phyloP scores from a whole-genome alignment of 2,797 vertebrate species.

The Hypotaenidia philippensis region DNA sequence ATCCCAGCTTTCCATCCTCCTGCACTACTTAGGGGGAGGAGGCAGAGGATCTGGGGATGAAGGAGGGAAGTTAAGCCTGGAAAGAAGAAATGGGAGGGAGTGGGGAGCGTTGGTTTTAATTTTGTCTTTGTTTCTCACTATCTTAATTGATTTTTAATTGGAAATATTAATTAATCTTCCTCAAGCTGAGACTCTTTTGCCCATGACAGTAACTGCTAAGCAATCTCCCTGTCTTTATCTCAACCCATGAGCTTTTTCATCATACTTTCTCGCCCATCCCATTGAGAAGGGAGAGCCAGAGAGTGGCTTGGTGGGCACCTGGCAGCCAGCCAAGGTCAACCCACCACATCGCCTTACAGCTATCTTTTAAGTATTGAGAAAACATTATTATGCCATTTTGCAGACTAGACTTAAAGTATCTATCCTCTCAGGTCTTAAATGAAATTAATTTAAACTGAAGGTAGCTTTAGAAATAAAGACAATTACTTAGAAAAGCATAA shows the following conservation, averaged over 20 bases:
- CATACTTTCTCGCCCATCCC: background rate
- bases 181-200: background rate
- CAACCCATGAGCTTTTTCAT: background rate
- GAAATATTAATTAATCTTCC: background rate
- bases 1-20: background rate
- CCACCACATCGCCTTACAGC: background rate
- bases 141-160: background rate
- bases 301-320: background rate
- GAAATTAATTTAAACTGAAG: background rate
- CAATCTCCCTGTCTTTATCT: background rate
- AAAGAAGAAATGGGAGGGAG: background rate
- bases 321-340: background rate
- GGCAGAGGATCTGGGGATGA: background rate
- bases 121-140: background rate
- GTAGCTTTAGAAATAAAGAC: background rate
- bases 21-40: background rate
- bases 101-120: background rate
- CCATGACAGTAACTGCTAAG: background rate
- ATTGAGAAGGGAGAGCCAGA: background rate
- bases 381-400: background rate
- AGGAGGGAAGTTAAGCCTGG: background rate
- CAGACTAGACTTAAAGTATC: background rate
- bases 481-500: background rate
- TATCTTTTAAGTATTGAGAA: background rate
- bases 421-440: background rate